Evolutionary conservation across 2,888 invertebrate species (phyloP).

Genomic region (Parthenolecanium corni): DNA sequence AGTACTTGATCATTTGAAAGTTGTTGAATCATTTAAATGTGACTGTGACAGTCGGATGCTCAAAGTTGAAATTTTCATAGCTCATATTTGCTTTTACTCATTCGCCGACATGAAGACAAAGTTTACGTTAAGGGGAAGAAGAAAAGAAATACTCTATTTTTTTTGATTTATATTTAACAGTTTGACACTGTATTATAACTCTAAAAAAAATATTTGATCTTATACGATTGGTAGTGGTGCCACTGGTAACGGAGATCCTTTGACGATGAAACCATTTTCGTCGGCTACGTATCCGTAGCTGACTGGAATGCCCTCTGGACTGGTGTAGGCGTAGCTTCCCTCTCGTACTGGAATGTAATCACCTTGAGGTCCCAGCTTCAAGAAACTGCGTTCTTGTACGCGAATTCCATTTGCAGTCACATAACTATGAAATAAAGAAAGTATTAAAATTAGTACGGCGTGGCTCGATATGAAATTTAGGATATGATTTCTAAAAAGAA

Average conservation of each 20-base stretch:
- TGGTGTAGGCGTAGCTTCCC: slow-evolving; percentile 18
- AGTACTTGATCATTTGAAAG: too few species aligned
- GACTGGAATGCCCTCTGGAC: slow-evolving; percentile 19
- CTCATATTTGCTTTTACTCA: too few species aligned
- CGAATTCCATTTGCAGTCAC: slow-evolving; percentile 9
- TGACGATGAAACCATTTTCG: slow-evolving; percentile 20
- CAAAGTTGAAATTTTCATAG: too few species aligned
- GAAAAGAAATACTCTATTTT: too few species aligned
- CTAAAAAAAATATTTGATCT: not conserved
- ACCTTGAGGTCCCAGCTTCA: slow-evolving; percentile 1
- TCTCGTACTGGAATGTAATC: slow-evolving; percentile 10
- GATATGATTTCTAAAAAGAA: not conserved
- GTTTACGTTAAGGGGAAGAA: too few species aligned
- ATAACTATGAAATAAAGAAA: slow-evolving; percentile 5
- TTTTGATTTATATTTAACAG: too few species aligned
- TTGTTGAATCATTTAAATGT: too few species aligned
- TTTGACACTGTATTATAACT: too few species aligned
- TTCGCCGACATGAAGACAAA: too few species aligned
- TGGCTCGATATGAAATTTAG: not conserved
- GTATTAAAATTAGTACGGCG: not conserved
- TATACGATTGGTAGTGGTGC: not conserved
- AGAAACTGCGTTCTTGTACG: slow-evolving; percentile 18
- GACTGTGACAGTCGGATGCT: too few species aligned
- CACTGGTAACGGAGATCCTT: slow-evolving; percentile 13
- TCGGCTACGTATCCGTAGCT: slow-evolving; percentile 13